phyloP scores from a whole-genome alignment of 1,140 invertebrate species.

The Brachionus sp. region DNA sequence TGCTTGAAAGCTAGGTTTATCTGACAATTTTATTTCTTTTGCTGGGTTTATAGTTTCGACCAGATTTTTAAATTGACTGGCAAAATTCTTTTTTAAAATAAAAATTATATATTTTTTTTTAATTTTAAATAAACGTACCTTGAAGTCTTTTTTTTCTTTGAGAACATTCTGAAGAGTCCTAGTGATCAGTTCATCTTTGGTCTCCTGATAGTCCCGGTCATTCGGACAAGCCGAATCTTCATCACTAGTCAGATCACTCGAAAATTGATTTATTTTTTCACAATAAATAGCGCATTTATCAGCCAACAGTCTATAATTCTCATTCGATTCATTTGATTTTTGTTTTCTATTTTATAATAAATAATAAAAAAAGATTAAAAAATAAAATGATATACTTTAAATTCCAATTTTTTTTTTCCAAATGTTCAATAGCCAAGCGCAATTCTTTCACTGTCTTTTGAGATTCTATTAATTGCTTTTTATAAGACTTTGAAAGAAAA shows the following conservation, averaged over 20 bases:
- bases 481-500: neutral
- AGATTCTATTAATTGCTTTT: conserved; percentile 37
- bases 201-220: neutral
- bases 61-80: neutral
- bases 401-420: conserved; percentile 34
- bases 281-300: conserved; percentile 9
- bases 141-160: conserved; percentile 27
- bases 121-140: neutral
- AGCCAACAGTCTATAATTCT: neutral
- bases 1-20: neutral
- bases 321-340: neutral
- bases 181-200: neutral
- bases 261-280: conserved; percentile 30
- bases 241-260: neutral
- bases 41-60: neutral
- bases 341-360: neutral
- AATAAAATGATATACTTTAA: neutral
- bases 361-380: neutral
- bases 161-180: conserved; percentile 16
- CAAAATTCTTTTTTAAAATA: neutral
- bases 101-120: neutral
- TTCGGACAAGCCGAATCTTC: conserved; percentile 23
- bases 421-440: neutral
- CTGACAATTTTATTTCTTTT: neutral
- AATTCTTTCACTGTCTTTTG: conserved; percentile 36